phyloP scores from a whole-genome alignment of 2,113 vertebrate genomes.

The Dinomys branickii region DNA sequence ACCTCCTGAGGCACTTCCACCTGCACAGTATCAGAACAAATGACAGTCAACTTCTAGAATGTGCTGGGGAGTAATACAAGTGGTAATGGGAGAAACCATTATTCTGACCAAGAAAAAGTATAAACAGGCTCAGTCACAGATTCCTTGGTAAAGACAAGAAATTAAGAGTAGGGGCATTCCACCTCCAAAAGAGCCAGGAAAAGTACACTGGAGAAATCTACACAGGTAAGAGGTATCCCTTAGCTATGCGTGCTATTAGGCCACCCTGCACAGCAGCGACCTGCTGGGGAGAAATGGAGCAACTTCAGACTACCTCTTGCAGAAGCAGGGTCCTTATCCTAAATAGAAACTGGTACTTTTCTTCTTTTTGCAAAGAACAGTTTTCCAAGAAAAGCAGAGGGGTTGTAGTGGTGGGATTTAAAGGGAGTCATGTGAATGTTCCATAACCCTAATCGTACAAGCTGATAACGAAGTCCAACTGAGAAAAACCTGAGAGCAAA shows the following conservation, averaged over 20 bases:
- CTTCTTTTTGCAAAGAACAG: conserved; percentile 37
- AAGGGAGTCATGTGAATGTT: background rate
- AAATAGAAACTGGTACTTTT: background rate
- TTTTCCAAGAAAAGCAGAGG: background rate
- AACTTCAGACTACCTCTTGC: background rate
- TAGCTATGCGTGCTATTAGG: background rate
- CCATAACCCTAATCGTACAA: background rate
- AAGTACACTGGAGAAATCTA: accelerated
- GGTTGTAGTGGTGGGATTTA: background rate
- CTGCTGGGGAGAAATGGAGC: background rate
- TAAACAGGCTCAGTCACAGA: background rate
- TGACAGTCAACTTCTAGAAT: conserved; percentile 11
- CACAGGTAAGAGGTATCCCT: background rate
- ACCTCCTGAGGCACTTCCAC: background rate
- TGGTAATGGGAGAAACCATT: background rate
- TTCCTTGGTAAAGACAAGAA: conserved; percentile 6
- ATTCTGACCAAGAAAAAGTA: conserved; percentile 24
- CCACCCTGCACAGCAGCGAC: background rate
- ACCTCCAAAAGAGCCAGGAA: background rate
- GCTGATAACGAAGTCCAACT: background rate
- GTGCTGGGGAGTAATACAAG: background rate
- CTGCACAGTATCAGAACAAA: background rate
- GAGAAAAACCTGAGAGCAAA: background rate
- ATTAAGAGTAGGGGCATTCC: background rate
- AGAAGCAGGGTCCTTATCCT: background rate